Percentiles rank a stretch among this genome's conserved stretches.
Conservation (phyloP, 2,888 invertebrate genomes). For the Neuroscelio doddi region DNA sequence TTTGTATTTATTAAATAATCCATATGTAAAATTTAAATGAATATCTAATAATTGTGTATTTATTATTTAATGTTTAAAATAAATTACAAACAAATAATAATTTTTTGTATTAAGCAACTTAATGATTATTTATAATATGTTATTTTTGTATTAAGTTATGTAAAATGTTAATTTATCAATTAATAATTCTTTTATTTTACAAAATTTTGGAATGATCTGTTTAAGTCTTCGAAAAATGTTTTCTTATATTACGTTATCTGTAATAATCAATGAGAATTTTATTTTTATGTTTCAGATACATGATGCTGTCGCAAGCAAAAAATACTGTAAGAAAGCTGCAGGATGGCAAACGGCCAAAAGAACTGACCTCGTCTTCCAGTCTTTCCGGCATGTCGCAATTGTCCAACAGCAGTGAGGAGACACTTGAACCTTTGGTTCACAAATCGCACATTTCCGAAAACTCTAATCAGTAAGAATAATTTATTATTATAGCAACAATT, state of each 20-base stretch:
- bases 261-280: background rate
- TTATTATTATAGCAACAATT: background rate
- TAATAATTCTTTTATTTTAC: too few relatives aligned
- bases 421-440: conserved; percentile 66
- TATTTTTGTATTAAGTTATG: too few relatives aligned
- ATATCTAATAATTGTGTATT: too few relatives aligned
- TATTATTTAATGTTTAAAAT: too few relatives aligned
- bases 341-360: conserved; percentile 67
- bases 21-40: too few relatives aligned
- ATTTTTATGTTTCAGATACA: conserved; percentile 45
- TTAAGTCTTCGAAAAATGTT: too few relatives aligned
- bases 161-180: too few relatives aligned
- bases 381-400: conserved; percentile 70
- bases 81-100: too few relatives aligned
- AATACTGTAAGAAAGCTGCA: conserved; percentile 55
- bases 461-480: conserved; percentile 61
- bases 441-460: conserved; percentile 62
- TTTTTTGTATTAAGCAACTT: too few relatives aligned
- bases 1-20: too few relatives aligned
- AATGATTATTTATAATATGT: too few relatives aligned
- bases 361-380: conserved; percentile 69
- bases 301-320: conserved; percentile 63
- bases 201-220: too few relatives aligned
- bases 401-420: conserved; percentile 69
- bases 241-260: background rate